Evolutionary conservation across 2,113 vertebrate species (phyloP).

Genomic region (Phyllopteryx taeniolatus): DNA sequence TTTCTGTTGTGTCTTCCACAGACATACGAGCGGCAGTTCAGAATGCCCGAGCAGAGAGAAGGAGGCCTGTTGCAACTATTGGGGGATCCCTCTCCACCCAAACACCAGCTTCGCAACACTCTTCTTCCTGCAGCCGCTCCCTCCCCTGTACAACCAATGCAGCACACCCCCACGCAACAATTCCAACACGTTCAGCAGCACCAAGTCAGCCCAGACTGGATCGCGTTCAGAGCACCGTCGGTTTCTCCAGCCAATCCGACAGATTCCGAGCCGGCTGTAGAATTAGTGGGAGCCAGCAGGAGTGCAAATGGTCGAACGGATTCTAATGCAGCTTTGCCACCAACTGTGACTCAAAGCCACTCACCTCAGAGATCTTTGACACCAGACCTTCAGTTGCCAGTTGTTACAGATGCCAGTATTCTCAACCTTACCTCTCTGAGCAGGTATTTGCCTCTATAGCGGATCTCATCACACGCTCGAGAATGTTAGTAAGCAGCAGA

Average conservation of each 20-base stretch:
- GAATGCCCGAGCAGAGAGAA: constrained; percentile 83
- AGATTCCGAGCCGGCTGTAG: constrained; percentile 79
- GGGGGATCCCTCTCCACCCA: constrained; percentile 89
- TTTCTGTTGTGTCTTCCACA: constrained; percentile 60
- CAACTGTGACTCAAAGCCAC: constrained; percentile 66
- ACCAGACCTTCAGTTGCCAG: constrained; percentile 68
- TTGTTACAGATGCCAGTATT: constrained; percentile 72
- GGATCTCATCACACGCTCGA: neutral
- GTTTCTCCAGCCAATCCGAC: constrained; percentile 77
- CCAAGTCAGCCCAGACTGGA: constrained; percentile 82
- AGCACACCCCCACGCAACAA: constrained; percentile 52
- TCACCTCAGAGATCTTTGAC: constrained; percentile 67
- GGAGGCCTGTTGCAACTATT: constrained; percentile 85
- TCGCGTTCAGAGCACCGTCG: constrained; percentile 73
- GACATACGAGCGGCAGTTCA: constrained; percentile 89
- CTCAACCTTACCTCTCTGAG: constrained; percentile 72
- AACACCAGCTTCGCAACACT: constrained; percentile 86
- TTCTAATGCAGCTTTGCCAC: constrained; percentile 72
- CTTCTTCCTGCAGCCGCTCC: constrained; percentile 46
- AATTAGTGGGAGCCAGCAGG: constrained; percentile 77
- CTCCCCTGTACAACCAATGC: constrained; percentile 49
- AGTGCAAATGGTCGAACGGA: constrained; percentile 69
- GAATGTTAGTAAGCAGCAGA: no score
- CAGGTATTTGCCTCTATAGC: constrained; percentile 49
- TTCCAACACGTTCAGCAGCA: constrained; percentile 77